Percentiles rank a stretch among this genome's conserved stretches.
These are phyloP conservation scores for Berghia stephanieae DNA, from an alignment of 1,140 invertebrate genomes.

Conservation along the genomic window DNA sequence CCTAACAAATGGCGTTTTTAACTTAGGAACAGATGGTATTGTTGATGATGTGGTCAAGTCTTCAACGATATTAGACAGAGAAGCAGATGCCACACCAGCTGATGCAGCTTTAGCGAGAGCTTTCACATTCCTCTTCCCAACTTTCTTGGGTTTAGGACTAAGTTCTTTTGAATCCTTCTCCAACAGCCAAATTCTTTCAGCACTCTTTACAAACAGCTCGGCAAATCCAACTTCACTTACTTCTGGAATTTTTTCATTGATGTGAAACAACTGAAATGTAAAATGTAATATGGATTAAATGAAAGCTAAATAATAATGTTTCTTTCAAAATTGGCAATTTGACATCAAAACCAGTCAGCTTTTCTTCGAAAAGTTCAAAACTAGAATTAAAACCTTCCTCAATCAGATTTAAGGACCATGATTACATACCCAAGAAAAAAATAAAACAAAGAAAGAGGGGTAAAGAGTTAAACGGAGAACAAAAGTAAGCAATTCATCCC, in stretches of 20 bases:
- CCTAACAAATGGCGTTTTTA: slow-evolving; percentile 31
- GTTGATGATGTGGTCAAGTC: slow-evolving; percentile 51
- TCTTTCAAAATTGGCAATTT: no score
- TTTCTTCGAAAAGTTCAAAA: no score
- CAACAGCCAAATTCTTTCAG: slow-evolving; percentile 37
- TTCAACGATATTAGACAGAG: slow-evolving; percentile 53
- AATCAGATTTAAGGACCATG: no score
- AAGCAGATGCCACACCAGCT: slow-evolving; percentile 56
- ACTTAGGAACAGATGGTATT: slow-evolving; percentile 44
- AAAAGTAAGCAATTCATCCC: no score
- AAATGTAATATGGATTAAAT: not conserved
- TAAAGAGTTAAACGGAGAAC: no score
- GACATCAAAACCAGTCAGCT: no score
- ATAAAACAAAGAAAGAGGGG: no score
- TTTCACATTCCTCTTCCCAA: slow-evolving; percentile 47
- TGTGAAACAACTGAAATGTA: slow-evolving; percentile 29
- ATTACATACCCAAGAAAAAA: no score
- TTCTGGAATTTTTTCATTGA: slow-evolving; percentile 48
- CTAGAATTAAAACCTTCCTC: no score
- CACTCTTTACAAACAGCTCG: slow-evolving; percentile 46
- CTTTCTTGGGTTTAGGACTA: slow-evolving; percentile 16
- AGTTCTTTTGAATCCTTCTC: slow-evolving; percentile 33
- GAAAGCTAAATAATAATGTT: no score
- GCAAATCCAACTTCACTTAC: slow-evolving; percentile 56
- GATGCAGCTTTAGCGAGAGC: slow-evolving; percentile 54